phyloP scores from a whole-genome alignment of 1,140 invertebrate genomes.

The Trichonephila clavipes region DNA sequence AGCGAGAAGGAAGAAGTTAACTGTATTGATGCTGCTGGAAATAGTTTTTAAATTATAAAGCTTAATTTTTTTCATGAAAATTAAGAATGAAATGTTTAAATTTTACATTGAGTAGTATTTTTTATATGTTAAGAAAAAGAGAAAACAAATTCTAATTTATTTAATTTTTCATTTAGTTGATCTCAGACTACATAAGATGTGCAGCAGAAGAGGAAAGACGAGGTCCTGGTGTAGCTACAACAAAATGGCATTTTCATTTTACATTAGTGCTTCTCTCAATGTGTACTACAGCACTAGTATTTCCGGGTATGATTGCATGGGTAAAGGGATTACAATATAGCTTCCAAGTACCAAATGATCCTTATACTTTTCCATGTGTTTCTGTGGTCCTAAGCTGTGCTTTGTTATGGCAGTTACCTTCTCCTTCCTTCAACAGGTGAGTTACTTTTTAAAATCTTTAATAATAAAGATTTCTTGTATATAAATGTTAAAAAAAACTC shows the following conservation, averaged over 20 bases:
- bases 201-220: constrained; percentile 57
- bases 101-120: too few relatives aligned
- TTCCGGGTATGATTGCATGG: constrained; percentile 64
- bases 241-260: constrained; percentile 58
- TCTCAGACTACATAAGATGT: constrained; percentile 48
- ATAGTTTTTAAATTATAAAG: too few relatives aligned
- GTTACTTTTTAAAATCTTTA: too few relatives aligned
- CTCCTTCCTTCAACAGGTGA: constrained; percentile 56
- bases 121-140: too few relatives aligned
- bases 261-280: constrained; percentile 22
- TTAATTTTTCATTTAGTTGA: neutral
- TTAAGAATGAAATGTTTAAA: too few relatives aligned
- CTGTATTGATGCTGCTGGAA: too few relatives aligned
- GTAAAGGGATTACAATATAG: constrained; percentile 21
- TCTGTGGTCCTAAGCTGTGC: constrained; percentile 15
- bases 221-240: constrained; percentile 27
- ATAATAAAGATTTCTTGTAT: too few relatives aligned
- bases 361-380: constrained; percentile 13
- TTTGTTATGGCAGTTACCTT: constrained; percentile 53
- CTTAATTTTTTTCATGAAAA: too few relatives aligned
- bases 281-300: neutral
- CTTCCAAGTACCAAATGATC: constrained; percentile 52
- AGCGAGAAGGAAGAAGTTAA: too few relatives aligned
- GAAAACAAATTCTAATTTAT: neutral
- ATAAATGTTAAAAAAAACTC: neutral